These are phyloP conservation scores for Sebastes itinus DNA, from an alignment of 2,797 vertebrate genomes.

Conservation along the genomic window DNA sequence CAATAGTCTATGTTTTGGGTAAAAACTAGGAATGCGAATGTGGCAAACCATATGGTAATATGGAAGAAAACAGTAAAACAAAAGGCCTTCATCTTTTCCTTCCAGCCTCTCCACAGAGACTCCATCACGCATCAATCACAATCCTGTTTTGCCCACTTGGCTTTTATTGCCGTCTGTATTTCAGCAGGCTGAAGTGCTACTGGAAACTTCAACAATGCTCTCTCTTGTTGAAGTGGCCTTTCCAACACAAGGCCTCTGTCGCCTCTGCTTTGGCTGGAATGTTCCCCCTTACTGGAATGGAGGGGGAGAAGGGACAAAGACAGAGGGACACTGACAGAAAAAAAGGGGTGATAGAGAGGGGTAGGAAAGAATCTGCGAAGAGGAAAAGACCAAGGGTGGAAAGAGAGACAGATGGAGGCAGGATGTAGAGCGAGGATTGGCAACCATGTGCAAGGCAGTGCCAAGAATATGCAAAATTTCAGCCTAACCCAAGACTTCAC, in stretches of 20 bases:
- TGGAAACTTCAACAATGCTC: conserved; percentile 56
- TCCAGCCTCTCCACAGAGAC: conserved; percentile 9
- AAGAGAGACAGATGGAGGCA: conserved; percentile 26
- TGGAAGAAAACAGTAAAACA: background rate
- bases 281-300: conserved; percentile 44
- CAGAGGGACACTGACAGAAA: conserved; percentile 1
- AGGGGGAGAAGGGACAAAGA: conserved; percentile 35
- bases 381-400: background rate
- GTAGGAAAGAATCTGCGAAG: conserved; percentile 33
- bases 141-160: conserved; percentile 40
- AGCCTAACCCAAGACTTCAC: background rate
- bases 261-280: conserved; percentile 51
- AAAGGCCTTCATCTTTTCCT: background rate
- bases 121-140: conserved; percentile 34
- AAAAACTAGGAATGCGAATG: background rate
- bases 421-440: conserved; percentile 7
- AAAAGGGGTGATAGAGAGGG: background rate
- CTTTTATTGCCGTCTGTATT: conserved; percentile 54
- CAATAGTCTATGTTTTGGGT: background rate
- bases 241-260: conserved; percentile 61
- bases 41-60: background rate
- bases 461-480: conserved; percentile 1
- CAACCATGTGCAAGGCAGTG: background rate
- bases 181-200: conserved; percentile 39
- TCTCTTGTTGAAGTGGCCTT: conserved; percentile 67